A percentile compares a stretch with the other conserved stretches of the same genome.
These are phyloP conservation scores for Hylia prasina DNA, from an alignment of 2,113 vertebrate genomes.

Conservation along the genomic window DNA sequence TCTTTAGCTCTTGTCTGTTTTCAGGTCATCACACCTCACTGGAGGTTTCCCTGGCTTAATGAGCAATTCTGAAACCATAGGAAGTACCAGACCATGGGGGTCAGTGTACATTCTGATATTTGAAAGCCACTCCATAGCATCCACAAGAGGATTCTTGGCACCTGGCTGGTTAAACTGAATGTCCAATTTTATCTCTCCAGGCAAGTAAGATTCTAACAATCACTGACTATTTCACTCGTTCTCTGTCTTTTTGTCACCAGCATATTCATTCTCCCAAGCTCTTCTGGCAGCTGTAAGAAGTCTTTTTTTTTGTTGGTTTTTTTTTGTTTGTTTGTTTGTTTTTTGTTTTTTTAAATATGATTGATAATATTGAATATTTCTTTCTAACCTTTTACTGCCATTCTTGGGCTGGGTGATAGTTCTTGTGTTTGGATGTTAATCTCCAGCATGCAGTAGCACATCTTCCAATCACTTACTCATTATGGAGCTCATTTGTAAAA, in stretches of 20 bases:
- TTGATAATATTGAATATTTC: conserved; percentile 40
- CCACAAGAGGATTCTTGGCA: neutral
- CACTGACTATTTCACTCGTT: conserved; percentile 4
- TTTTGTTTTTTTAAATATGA: too few relatives aligned
- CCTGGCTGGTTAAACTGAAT: neutral
- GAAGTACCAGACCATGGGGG: neutral
- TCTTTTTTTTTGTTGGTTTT: neutral
- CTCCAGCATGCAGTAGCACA: neutral
- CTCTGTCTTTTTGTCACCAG: conserved; percentile 38
- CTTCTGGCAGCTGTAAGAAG: conserved; percentile 19
- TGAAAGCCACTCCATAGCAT: neutral
- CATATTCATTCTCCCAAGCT: conserved; percentile 23
- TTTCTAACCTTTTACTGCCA: conserved; percentile 15
- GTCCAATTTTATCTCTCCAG: conserved; percentile 22
- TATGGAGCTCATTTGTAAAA: neutral
- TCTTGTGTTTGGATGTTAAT: neutral
- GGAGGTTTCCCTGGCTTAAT: neutral
- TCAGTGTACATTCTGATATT: neutral
- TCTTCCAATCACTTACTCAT: neutral
- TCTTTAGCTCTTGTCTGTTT: neutral
- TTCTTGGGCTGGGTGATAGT: neutral
- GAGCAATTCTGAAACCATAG: neutral
- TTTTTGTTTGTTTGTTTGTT: neutral
- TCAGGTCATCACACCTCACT: conserved; percentile 22
- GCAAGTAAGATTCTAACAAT: conserved; percentile 31